Evolutionary conservation across 2,113 vertebrate species (phyloP).

Genomic region (Pandion haliaetus): DNA sequence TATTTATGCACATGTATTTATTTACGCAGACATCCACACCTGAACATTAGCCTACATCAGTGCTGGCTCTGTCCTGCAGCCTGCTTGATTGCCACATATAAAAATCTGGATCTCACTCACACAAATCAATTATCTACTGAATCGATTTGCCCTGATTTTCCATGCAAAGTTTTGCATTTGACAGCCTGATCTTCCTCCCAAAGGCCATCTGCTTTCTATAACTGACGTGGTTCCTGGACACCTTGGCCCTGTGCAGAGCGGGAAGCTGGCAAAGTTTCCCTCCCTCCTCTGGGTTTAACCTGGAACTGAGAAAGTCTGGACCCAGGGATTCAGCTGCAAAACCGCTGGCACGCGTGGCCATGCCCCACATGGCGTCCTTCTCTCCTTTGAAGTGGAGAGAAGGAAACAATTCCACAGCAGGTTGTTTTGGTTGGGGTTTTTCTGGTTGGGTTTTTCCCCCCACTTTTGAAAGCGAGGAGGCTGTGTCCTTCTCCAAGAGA

Average conservation of each 20-base stretch:
- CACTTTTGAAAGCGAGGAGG: neutral
- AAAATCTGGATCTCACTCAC: neutral
- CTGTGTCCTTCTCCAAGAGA: neutral
- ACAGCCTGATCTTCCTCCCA: neutral
- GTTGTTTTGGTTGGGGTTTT: neutral
- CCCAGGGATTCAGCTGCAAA: neutral
- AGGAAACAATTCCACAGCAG: neutral
- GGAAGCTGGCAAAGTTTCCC: neutral
- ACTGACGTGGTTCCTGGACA: neutral
- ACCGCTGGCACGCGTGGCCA: neutral
- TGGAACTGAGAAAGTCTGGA: neutral
- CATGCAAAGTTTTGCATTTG: neutral
- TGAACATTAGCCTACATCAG: neutral
- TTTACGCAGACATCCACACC: neutral
- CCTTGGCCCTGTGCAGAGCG: neutral
- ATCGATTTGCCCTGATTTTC: neutral
- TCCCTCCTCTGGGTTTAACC: neutral
- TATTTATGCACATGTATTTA: neutral
- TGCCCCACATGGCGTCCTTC: neutral
- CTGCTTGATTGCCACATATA: neutral
- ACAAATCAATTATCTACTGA: neutral
- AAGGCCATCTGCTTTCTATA: neutral
- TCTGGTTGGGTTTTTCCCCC: fast-evolving
- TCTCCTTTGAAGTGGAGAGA: neutral
- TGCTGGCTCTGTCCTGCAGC: neutral